Base-by-base conservation (phyloP, 1,140 invertebrate species). In the Trinorchestia longiramus region DNA sequence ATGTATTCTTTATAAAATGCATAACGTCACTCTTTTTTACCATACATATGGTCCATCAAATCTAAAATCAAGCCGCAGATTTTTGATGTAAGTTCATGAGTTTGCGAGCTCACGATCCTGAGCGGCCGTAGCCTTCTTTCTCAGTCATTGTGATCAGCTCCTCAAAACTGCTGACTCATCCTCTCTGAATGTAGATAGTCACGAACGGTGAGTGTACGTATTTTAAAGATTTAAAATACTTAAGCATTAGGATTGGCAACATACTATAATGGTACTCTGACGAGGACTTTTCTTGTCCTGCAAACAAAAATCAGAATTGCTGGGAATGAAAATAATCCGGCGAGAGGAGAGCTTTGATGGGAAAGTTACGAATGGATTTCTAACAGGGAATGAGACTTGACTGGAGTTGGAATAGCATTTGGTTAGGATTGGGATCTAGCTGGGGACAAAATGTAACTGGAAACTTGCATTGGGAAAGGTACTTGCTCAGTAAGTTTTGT, bases 241-340 rank as follows among this genome's bases (percentile, higher is more conserved):
- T 94, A 94, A 94, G 92, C 92, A 94, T 94, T 94, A 94, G 92
- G 92, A 94, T 94, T 94, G 92, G 92, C 92, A 47, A 94, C 92
- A 94, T 94, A 94, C 92, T 94, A 94, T 94, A 94, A 94, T 94
- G 92, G 92, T 94, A 94, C 92, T 94, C 92, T 8, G 43, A 94
- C 92, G 43, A 94, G 92, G 43, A 94, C 92, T 94, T 94, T 94
- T 94, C 92, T 94, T 94, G 92, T 94, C 92, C 36, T 11, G 43
- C 43, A 45, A 45, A 45, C 44, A 94, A 94, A 94, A 94, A 47
- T 94, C 92, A 40, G 92, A 94, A 94, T 94, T 94, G 92, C 44
- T 44, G 43, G 43, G 92, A 94, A 94, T 94, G 92, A 47, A 47
- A 94, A 94, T 94, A 94, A 94, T 94, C 92, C 92, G 92, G 43